Percentiles rank a stretch among this genome's conserved stretches.
These are phyloP conservation scores for Brachionus koreanus DNA, from an alignment of 1,140 invertebrate species.

Conservation along the genomic window DNA sequence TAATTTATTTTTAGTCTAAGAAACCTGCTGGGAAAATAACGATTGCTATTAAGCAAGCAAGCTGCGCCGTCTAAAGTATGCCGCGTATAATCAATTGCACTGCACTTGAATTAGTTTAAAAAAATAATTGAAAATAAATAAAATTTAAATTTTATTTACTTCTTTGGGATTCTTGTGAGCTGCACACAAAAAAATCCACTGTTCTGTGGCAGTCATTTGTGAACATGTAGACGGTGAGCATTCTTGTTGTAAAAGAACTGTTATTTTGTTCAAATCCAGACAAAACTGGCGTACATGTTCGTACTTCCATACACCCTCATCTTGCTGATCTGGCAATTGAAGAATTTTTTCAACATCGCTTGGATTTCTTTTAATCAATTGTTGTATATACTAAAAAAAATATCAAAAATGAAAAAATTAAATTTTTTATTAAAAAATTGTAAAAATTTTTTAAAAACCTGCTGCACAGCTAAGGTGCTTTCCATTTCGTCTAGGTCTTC, in stretches of 20 bases:
- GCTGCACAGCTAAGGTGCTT: constrained; percentile 93
- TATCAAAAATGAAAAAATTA: background rate
- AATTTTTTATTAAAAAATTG: background rate
- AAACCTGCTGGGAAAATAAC: constrained; percentile 88
- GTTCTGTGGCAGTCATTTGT: constrained; percentile 99
- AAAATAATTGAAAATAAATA: constrained; percentile 44
- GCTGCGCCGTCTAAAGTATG: constrained; percentile 99
- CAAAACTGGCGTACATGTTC: constrained; percentile 95
- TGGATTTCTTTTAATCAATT: constrained; percentile 86
- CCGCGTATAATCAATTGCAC: constrained; percentile 97
- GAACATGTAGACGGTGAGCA: constrained; percentile 93
- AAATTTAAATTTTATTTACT: constrained; percentile 48
- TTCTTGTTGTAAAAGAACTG: constrained; percentile 76
- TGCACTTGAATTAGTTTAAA: constrained; percentile 65
- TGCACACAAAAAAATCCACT: constrained; percentile 99
- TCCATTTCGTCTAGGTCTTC: constrained; percentile 99
- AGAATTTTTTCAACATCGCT: constrained; percentile 89
- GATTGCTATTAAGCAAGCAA: constrained; percentile 95
- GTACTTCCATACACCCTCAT: constrained; percentile 99
- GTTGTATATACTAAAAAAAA: constrained; percentile 78
- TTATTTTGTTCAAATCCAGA: constrained; percentile 95
- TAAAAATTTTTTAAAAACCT: constrained; percentile 58
- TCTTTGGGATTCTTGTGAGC: constrained; percentile 99
- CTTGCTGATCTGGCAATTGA: constrained; percentile 89
- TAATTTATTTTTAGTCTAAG: background rate